These are phyloP conservation scores for Prietella phreatophila DNA, from an alignment of 2,113 vertebrate species.

Conservation along the genomic window DNA sequence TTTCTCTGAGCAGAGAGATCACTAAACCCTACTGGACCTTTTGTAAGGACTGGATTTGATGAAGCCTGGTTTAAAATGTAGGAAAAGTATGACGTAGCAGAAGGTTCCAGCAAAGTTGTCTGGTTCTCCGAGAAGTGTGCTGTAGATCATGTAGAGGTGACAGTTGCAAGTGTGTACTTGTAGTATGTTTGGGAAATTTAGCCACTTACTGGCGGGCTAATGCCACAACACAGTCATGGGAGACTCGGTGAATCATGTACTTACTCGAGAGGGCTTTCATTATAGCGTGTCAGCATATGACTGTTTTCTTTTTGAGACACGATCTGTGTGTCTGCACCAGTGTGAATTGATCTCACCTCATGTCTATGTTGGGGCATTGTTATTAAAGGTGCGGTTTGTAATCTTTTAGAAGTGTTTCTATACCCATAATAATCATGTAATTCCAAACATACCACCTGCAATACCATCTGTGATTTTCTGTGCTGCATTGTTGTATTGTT, in stretches of 20 bases:
- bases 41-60: background rate
- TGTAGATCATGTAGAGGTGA: background rate
- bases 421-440: background rate
- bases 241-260: conserved; percentile 7
- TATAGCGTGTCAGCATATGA: background rate
- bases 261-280: background rate
- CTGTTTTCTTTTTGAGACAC: conserved; percentile 10
- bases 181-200: background rate
- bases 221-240: background rate
- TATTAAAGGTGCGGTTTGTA: background rate
- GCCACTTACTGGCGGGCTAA: background rate
- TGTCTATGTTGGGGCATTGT: background rate
- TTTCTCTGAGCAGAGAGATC: background rate
- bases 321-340: background rate
- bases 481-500: background rate
- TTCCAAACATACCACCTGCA: background rate
- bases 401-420: background rate
- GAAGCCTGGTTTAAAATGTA: conserved; percentile 10
- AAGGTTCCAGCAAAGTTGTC: background rate
- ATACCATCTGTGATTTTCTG: background rate
- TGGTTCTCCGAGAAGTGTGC: background rate
- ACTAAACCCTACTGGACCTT: background rate
- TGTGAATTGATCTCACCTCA: conserved; percentile 3
- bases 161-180: background rate
- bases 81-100: background rate